Percentiles rank a stretch among this genome's conserved stretches.
phyloP scores from a whole-genome alignment of 2,888 invertebrate genomes.

The Orchestes rusci region DNA sequence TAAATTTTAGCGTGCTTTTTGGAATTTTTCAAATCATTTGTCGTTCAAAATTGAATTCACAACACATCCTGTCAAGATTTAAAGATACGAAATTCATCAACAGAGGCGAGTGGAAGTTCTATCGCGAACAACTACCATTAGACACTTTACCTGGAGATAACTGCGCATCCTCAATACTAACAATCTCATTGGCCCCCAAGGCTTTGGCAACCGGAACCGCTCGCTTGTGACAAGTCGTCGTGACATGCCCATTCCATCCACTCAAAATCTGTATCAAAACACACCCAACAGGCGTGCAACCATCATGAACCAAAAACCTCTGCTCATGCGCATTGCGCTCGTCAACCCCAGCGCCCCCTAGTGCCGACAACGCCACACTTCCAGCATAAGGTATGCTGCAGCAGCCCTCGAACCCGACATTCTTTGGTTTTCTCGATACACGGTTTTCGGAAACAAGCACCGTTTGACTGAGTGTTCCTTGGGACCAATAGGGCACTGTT shows the following conservation, averaged over 20 bases:
- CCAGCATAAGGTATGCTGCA: conserved; percentile 56
- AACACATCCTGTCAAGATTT: no score
- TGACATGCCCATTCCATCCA: conserved; percentile 51
- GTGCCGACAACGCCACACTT: conserved; percentile 49
- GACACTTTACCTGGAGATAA: no score
- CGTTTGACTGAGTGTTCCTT: conserved; percentile 52
- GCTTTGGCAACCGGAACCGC: conserved; percentile 51
- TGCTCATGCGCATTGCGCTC: conserved; percentile 47
- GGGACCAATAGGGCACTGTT: conserved; percentile 51
- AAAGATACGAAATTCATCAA: no score
- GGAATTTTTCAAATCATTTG: no score
- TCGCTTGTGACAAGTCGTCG: conserved; percentile 47
- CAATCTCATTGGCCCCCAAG: conserved; percentile 48
- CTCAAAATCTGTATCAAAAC: conserved; percentile 52
- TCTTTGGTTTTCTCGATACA: conserved; percentile 46
- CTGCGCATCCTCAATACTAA: conserved; percentile 13
- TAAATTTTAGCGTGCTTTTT: no score
- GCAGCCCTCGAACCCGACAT: conserved; percentile 52
- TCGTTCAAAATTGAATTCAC: no score
- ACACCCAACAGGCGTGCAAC: conserved; percentile 53
- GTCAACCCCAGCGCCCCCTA: conserved; percentile 45
- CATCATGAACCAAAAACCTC: conserved; percentile 52
- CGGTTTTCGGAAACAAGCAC: conserved; percentile 48
- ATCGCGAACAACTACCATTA: no score
- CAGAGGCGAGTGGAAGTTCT: no score